Conservation (phyloP, 2,797 vertebrate genomes). For the Catharus ustulatus region DNA sequence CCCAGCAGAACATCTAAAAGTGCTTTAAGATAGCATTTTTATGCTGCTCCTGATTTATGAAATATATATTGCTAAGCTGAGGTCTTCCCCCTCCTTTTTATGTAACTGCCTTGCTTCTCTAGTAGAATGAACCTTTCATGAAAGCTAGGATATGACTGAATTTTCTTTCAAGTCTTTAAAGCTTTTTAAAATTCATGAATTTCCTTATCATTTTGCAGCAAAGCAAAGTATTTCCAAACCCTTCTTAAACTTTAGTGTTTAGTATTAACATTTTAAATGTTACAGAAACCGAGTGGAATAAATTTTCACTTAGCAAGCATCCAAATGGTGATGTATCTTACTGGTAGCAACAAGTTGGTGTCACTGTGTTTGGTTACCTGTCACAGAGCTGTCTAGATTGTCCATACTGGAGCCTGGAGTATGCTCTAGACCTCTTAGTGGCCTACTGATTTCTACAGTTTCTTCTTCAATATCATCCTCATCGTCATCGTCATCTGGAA, state of each 20-base stretch:
- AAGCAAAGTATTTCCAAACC: conserved; percentile 77
- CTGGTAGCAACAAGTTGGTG: conserved; percentile 34
- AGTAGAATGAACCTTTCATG: conserved; percentile 71
- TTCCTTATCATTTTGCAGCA: conserved; percentile 79
- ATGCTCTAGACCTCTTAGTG: conserved; percentile 91
- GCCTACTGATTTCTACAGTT: conserved; percentile 89
- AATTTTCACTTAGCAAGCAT: conserved; percentile 57
- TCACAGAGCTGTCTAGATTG: conserved; percentile 97
- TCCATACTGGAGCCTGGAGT: conserved; percentile 97
- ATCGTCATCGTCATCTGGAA: conserved; percentile 88
- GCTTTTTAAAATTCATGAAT: conserved; percentile 83
- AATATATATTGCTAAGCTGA: conserved; percentile 63
- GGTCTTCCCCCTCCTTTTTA: not conserved
- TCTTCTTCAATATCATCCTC: conserved; percentile 89
- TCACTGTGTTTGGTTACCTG: conserved; percentile 81
- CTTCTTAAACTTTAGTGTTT: conserved; percentile 74
- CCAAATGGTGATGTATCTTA: conserved; percentile 45
- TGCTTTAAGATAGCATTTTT: conserved; percentile 58
- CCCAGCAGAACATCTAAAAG: conserved; percentile 47
- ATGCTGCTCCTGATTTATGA: conserved; percentile 55
- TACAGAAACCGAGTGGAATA: conserved; percentile 70
- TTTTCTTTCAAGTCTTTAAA: conserved; percentile 79
- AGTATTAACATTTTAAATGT: conserved; percentile 74
- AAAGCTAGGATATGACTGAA: conserved; percentile 75
- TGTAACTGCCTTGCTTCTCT: conserved; percentile 57